Conservation (phyloP, 2,888 invertebrate species). For the Melanargia galathea region DNA sequence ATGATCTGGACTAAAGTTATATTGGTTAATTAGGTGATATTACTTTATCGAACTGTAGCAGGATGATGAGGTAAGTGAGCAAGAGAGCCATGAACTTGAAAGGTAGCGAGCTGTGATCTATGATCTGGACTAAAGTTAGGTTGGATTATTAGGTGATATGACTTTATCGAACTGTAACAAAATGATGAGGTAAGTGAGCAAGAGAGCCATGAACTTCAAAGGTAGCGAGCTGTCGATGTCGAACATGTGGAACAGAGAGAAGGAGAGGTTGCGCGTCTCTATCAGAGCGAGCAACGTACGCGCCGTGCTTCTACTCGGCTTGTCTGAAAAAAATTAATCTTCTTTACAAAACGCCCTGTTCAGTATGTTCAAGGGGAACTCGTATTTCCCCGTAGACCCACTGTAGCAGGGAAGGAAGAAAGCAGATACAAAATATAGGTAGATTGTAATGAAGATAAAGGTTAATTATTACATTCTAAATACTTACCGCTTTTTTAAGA, state of each 20-base stretch:
- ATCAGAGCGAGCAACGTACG: slow-evolving; percentile 64
- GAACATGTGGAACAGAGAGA: slow-evolving; percentile 65
- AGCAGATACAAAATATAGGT: too few species aligned
- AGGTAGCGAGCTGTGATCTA: too few species aligned
- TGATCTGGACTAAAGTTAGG: not conserved
- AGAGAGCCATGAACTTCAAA: slow-evolving; percentile 62
- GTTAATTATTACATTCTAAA: too few species aligned
- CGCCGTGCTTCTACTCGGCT: slow-evolving; percentile 58
- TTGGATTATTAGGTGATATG: slow-evolving; percentile 24
- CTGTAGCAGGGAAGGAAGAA: too few species aligned
- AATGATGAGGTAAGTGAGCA: slow-evolving; percentile 68
- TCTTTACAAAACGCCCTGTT: too few species aligned
- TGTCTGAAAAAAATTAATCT: slow-evolving; percentile 62
- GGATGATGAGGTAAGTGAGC: slow-evolving; percentile 66
- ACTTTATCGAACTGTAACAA: slow-evolving; percentile 65
- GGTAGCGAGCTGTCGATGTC: slow-evolving; percentile 67
- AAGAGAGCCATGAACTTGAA: slow-evolving; percentile 62
- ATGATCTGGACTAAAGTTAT: not conserved
- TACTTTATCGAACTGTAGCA: slow-evolving; percentile 65
- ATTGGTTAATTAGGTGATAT: slow-evolving; percentile 25
- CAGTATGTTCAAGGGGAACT: too few species aligned
- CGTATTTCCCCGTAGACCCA: too few species aligned
- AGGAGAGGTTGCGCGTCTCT: slow-evolving; percentile 63
- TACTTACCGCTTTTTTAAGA: too few species aligned
- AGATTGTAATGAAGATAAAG: too few species aligned